Conservation (phyloP, 2,888 invertebrate genomes). For the Laspeyria flexula region DNA sequence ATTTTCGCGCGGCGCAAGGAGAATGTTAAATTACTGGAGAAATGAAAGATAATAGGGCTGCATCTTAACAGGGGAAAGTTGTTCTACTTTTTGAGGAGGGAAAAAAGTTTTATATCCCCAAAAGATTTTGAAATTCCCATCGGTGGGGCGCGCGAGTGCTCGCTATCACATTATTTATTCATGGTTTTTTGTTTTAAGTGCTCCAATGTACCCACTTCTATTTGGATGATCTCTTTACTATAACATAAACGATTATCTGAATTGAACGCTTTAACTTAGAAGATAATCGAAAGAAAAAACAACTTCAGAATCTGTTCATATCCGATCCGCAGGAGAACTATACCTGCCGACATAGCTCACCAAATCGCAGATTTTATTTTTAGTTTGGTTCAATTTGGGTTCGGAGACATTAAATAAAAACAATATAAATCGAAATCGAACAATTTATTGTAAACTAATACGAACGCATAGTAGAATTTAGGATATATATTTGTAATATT, state of each 20-base stretch:
- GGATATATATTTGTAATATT: slow-evolving; percentile 84
- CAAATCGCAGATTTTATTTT: no score
- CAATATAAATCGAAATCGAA: slow-evolving; percentile 66
- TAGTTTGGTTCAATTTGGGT: no score
- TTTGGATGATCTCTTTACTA: slow-evolving; percentile 49
- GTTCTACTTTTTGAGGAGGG: slow-evolving; percentile 59
- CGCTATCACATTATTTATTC: slow-evolving; percentile 79
- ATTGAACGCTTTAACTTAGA: background rate
- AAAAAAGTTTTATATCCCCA: slow-evolving; percentile 77
- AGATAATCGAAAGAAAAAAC: background rate
- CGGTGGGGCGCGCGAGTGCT: slow-evolving; percentile 59
- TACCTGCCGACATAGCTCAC: no score
- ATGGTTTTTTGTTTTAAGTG: slow-evolving; percentile 64
- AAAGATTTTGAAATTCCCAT: slow-evolving; percentile 76
- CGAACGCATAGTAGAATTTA: slow-evolving; percentile 85
- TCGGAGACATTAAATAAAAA: slow-evolving; percentile 18
- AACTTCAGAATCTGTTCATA: no score
- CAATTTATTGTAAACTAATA: slow-evolving; percentile 85
- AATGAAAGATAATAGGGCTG: slow-evolving; percentile 84
- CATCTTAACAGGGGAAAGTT: slow-evolving; percentile 74
- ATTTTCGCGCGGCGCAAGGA: slow-evolving; percentile 75
- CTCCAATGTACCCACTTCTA: slow-evolving; percentile 48
- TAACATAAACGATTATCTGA: slow-evolving; percentile 40
- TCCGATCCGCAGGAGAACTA: no score
- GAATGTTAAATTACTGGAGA: slow-evolving; percentile 84